These are phyloP conservation scores for Taphrorychus bicolor DNA, from an alignment of 2,888 invertebrate genomes.

Conservation along the genomic window DNA sequence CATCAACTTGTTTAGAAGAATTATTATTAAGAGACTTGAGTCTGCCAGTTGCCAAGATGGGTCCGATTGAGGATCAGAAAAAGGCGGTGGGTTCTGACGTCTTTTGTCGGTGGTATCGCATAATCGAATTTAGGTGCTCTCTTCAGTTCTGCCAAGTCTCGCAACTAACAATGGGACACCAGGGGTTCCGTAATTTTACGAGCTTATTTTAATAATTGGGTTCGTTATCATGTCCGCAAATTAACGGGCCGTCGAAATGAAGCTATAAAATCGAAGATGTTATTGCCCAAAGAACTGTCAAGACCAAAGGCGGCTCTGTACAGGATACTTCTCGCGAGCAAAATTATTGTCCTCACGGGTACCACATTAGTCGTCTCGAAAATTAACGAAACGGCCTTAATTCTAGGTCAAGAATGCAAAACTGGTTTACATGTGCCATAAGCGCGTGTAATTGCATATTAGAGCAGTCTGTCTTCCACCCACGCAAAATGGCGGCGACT, in stretches of 20 bases:
- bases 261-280: not conserved
- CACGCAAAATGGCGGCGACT: conserved; percentile 23
- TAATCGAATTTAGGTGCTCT: conserved; percentile 22
- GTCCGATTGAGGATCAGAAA: not conserved
- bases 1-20: too few species aligned
- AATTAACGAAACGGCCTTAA: not conserved
- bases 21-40: too few species aligned
- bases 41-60: too few species aligned
- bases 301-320: not conserved
- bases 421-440: conserved; percentile 2
- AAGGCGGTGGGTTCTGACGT: not conserved
- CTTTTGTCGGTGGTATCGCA: conserved; percentile 24
- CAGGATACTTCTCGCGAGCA: not conserved
- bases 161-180: conserved; percentile 14
- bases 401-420: not conserved
- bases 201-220: conserved; percentile 12
- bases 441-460: conserved; percentile 30
- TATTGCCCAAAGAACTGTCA: not conserved
- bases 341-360: not conserved
- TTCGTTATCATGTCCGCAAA: not conserved
- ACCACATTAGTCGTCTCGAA: not conserved
- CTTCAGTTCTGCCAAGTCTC: conserved; percentile 21
- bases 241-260: not conserved
- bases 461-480: conserved; percentile 22
- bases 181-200: conserved; percentile 18